phyloP scores from a whole-genome alignment of 2,113 vertebrate species.

The Natator depressus region DNA sequence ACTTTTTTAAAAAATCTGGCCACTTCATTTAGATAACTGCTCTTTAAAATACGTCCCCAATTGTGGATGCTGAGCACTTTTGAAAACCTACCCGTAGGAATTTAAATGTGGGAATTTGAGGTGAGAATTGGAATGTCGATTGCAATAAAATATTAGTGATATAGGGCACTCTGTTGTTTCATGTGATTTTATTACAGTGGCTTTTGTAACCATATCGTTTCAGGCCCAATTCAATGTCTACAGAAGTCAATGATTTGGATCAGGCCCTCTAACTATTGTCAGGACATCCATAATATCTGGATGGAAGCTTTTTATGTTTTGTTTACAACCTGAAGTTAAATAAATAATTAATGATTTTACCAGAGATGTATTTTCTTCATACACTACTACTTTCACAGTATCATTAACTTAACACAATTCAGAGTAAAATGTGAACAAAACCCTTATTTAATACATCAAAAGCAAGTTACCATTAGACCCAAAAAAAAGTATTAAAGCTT shows the following conservation, averaged over 20 bases:
- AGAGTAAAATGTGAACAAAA: conserved; percentile 46
- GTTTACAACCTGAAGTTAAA: neutral
- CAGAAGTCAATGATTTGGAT: neutral
- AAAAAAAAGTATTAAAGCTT: conserved; percentile 32
- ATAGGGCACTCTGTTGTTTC: neutral
- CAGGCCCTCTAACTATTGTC: neutral
- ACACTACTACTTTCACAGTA: conserved; percentile 6
- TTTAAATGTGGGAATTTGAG: neutral
- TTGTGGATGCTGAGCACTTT: fast-evolving
- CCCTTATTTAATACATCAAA: conserved; percentile 42
- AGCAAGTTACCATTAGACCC: conserved; percentile 47
- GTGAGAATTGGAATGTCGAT: neutral
- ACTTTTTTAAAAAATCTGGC: neutral
- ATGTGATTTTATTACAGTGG: neutral
- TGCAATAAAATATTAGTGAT: neutral
- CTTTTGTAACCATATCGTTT: neutral
- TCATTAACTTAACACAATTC: conserved; percentile 20
- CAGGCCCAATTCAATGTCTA: neutral
- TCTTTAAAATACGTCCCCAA: neutral
- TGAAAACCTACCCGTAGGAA: neutral
- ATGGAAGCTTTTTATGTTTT: neutral
- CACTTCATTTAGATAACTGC: neutral
- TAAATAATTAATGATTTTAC: neutral
- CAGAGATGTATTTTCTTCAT: neutral
- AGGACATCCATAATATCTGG: neutral